A percentile compares a stretch with the other conserved stretches of the same genome.
These are phyloP conservation scores for Ceratina calcarata DNA, from an alignment of 1,140 invertebrate species.

Conservation along the genomic window DNA sequence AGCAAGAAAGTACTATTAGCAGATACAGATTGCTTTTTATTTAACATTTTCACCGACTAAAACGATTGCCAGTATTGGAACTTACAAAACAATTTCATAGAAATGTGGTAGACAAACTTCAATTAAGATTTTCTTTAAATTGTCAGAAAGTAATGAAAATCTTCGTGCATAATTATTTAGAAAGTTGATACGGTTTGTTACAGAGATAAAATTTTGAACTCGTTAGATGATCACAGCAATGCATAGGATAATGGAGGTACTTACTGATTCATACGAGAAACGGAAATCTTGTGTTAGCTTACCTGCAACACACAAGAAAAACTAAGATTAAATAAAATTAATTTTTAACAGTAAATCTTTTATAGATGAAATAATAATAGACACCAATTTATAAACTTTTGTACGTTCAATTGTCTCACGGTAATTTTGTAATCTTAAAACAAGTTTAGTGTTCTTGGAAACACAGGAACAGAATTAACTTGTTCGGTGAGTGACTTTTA, in stretches of 20 bases:
- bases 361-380: background rate
- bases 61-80: background rate
- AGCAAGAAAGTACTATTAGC: background rate
- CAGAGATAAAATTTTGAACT: too few species aligned
- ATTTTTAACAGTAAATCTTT: background rate
- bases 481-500: background rate
- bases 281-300: background rate
- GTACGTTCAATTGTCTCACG: too few species aligned
- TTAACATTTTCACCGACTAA: background rate
- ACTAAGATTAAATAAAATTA: background rate
- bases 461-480: conserved; percentile 7
- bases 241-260: background rate
- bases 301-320: conserved; percentile 31
- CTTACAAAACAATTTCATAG: background rate
- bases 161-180: too few species aligned
- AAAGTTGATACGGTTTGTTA: too few species aligned
- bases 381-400: background rate
- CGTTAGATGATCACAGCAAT: too few species aligned
- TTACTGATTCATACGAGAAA: background rate
- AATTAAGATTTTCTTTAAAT: too few species aligned
- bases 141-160: too few species aligned
- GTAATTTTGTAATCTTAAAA: background rate
- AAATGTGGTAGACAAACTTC: too few species aligned
- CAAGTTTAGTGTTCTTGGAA: background rate
- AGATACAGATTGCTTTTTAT: background rate